Evolutionary conservation across 1,140 invertebrate genomes (phyloP).

Genomic region (Sitodiplosis mosellana): DNA sequence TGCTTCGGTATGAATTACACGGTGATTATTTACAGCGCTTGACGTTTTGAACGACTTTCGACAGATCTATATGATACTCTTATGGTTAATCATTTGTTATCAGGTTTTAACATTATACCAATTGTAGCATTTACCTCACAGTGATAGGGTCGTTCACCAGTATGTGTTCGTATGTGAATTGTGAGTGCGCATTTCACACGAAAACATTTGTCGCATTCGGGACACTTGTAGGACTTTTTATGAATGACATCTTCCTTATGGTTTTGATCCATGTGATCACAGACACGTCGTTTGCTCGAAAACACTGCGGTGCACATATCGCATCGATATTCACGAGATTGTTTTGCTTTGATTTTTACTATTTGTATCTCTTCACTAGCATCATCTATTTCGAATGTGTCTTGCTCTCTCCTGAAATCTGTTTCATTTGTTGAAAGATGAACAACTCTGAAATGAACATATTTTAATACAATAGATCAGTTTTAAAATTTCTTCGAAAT

Average conservation of each 20-base stretch:
- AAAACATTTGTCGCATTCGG: background rate
- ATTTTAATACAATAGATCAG: background rate
- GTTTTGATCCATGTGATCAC: background rate
- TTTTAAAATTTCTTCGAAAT: background rate
- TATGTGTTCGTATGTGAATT: background rate
- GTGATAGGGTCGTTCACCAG: background rate
- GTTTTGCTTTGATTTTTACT: background rate
- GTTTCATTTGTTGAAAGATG: too few relatives aligned
- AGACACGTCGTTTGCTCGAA: background rate
- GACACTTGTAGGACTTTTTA: background rate
- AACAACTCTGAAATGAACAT: background rate
- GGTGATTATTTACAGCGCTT: constrained; percentile 1
- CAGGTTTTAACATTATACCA: too few relatives aligned
- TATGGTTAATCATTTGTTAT: background rate
- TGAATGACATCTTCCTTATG: background rate
- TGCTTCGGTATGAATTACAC: background rate
- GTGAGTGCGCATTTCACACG: background rate
- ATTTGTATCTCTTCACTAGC: background rate
- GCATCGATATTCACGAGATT: background rate
- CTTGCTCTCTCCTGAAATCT: too few relatives aligned
- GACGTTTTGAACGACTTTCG: constrained; percentile 2
- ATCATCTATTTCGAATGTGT: background rate
- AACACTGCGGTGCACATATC: background rate
- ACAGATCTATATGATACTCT: background rate
- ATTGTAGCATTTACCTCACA: background rate